Evolutionary conservation across 2,888 invertebrate genomes (phyloP), one percentile per base, ranked within the genome.

Genomic region (Alsophila aescularia): DNA sequence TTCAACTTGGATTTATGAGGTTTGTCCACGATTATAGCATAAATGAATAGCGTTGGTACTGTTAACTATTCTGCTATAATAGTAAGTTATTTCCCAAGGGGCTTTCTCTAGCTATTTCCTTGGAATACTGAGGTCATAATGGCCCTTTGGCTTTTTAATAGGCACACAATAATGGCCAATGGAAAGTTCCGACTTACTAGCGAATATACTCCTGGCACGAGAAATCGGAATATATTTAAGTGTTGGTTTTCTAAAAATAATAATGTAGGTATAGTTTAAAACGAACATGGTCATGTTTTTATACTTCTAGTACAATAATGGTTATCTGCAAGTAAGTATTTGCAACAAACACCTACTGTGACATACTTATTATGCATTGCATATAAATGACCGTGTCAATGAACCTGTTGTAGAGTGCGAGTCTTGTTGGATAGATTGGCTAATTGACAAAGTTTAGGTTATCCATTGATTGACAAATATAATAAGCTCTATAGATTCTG

Each of bases 151-250:
- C 49, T 50, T 40, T 40, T 41, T 55, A 49, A 54, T 43, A 34
- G 37, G 5, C 44, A 16, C 39, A 50, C 40, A 44, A 54, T 55
- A 45, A 49, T 29, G 16, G 40, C 12, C 12, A 16, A 29, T 45
- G 50, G 44, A 50, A 55, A 55, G 44, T 29, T 24, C 31, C 10
- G 13, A 18, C 39, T 34, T 48, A 15, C 3, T 31, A 29, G 49
- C 49, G 43, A 54, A 48, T 40, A 36, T 41, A 13, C 45, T 35
- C 27, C 29, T 68, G 68, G 58, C 68, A 68, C 62, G 70, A 52
- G 16, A 52, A 43, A 43, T 44, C n/a, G 18, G 14, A 34, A 42
- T 24, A 29, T 7, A 35, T 35, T 35, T n/a, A 34, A 35, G 35
- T 15, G 15, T 9, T 8, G 35, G 5, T 7, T 15, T 15, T 35